phyloP scores from a whole-genome alignment of 2,113 vertebrate genomes.

The Corythoichthys haematopterus region DNA sequence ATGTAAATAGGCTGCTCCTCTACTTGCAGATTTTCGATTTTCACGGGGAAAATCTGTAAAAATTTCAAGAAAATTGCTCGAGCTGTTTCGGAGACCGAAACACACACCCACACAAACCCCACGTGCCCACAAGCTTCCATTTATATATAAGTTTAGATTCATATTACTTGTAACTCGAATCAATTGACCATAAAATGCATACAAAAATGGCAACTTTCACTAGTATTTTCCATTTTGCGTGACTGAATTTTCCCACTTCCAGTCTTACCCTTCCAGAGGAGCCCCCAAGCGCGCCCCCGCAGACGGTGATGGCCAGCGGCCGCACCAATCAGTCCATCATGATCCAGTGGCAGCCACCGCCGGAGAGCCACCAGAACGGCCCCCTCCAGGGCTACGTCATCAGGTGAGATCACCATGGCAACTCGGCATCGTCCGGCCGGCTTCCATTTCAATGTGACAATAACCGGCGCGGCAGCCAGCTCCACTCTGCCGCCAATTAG shows the following conservation, averaged over 20 bases:
- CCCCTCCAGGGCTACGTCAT: conserved; percentile 92
- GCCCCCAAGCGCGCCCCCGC: conserved; percentile 89
- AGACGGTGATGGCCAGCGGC: conserved; percentile 93
- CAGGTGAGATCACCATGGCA: conserved; percentile 72
- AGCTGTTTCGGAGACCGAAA: too few relatives aligned
- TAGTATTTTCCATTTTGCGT: conserved; percentile 16
- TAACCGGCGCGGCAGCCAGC: conserved; percentile 49
- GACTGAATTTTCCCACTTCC: conserved; percentile 22
- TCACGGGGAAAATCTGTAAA: too few relatives aligned
- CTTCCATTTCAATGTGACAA: conserved; percentile 43
- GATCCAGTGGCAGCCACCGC: conserved; percentile 97
- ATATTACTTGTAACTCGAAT: too few relatives aligned
- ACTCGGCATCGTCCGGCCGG: not conserved
- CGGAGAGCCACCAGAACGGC: conserved; percentile 93
- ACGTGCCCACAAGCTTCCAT: too few relatives aligned
- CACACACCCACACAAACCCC: too few relatives aligned
- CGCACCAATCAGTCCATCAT: conserved; percentile 98
- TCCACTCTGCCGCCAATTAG: conserved; percentile 53
- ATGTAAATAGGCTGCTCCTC: too few relatives aligned
- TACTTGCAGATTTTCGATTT: too few relatives aligned
- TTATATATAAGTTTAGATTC: too few relatives aligned
- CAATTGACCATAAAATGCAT: too few relatives aligned
- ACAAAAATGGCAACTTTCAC: too few relatives aligned
- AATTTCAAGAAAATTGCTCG: too few relatives aligned
- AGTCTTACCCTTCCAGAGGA: conserved; percentile 93